Evolutionary conservation across 2,888 invertebrate species (phyloP), one percentile per base, ranked within the genome.

Genomic region (Pachycephus smyrnensis): DNA sequence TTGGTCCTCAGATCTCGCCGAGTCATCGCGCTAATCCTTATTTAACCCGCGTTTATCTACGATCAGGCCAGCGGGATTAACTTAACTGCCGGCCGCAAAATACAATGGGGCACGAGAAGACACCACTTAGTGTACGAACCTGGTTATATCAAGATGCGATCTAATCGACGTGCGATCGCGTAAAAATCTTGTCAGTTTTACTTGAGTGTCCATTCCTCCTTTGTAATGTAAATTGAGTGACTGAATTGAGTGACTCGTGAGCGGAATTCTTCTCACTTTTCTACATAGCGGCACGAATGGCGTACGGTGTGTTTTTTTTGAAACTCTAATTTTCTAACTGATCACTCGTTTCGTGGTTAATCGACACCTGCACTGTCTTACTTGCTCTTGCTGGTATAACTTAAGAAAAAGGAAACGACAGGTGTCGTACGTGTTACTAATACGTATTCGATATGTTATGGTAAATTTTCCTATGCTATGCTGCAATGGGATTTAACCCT

Each of bases 11-110:
- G 81, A 83, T 83, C 79, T 81, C 82, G 88, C 78, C 86, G 82
- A 88, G 88, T 90, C 90, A 90, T 78, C 83, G 80, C 81, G 82
- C 84, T 89, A 90, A 90, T 90, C 90, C 89, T 88, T 84, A 87
- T 89, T 90, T 88, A 89, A 88, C 85, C 87, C 83, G 79, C 73
- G 80, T 87, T 86, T 88, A 90, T 89, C 89, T 84, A 79, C 81
- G 85, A 89, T 89, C 89, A 84, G 81, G 80, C 80, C 81, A 23
- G 79, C 79, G 82, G 87, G 90, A 89, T 89, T 89, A 89, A 88
- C 86, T 88, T 84, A 84, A 86, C 82, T 84, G 82, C 80, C 80
- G 69, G 73, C 71, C n/a, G 69, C 12, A 15, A 3, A 71, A 76
- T 36, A 40, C 31, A 75, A 32, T n/a, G 73, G 71, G 71, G 71